Conservation (phyloP, 2,113 vertebrate genomes). For the Tursiops truncatus region DNA sequence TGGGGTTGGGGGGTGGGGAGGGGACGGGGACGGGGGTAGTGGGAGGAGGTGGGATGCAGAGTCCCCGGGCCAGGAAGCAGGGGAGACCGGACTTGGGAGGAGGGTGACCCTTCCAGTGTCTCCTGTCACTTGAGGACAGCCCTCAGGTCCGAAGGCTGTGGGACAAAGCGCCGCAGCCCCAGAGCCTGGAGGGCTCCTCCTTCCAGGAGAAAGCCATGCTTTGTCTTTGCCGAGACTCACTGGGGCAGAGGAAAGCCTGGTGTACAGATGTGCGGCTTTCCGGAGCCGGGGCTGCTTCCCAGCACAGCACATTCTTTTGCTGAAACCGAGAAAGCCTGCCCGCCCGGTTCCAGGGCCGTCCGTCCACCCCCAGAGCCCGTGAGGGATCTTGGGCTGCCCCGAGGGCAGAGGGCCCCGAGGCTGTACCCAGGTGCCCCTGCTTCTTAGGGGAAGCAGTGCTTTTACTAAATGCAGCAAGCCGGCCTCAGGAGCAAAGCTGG, state of each 20-base stretch:
- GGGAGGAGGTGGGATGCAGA: not conserved
- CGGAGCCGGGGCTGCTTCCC: not conserved
- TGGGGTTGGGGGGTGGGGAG: not conserved
- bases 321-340: not conserved
- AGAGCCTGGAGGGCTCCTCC: not conserved
- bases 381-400: not conserved
- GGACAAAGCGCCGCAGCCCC: too few species aligned
- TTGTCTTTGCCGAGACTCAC: not conserved
- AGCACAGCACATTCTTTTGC: conserved; percentile 2
- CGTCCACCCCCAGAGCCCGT: not conserved
- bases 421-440: not conserved
- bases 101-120: rapidly evolving
- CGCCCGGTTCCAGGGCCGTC: not conserved
- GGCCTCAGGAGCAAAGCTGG: not conserved
- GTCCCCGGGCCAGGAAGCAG: not conserved
- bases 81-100: not conserved
- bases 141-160: not conserved
- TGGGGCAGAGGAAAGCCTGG: conserved; percentile 18
- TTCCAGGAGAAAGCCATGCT: not conserved
- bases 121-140: not conserved
- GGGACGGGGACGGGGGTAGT: not conserved
- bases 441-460: not conserved
- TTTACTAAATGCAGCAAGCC: not conserved
- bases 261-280: conserved; percentile 6
- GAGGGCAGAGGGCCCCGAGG: not conserved